These are phyloP conservation scores for Gymnocheta viridis DNA, from an alignment of 2,888 invertebrate species.

Conservation along the genomic window DNA sequence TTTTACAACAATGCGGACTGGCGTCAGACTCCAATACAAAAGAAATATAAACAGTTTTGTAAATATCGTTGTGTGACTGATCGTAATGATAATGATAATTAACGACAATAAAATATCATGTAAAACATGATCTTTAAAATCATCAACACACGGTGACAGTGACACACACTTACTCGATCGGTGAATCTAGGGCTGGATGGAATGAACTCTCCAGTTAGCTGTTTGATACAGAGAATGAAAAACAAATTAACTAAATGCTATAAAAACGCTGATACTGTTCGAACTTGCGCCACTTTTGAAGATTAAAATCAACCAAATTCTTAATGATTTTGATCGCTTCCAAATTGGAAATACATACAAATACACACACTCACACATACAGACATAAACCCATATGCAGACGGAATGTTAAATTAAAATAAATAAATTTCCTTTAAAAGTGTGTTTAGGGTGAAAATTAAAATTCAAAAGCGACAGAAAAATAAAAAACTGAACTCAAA, in stretches of 20 bases:
- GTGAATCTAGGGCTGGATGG: neutral
- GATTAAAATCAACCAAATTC: constrained; percentile 77
- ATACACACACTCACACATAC: constrained; percentile 18
- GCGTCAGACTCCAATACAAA: constrained; percentile 47
- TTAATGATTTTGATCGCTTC: constrained; percentile 70
- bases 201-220: neutral
- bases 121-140: constrained; percentile 69
- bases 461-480: constrained; percentile 40
- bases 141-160: constrained; percentile 54
- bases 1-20: constrained; percentile 22
- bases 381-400: constrained; percentile 13
- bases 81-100: constrained; percentile 70
- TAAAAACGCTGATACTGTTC: constrained; percentile 53
- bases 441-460: constrained; percentile 53
- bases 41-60: constrained; percentile 44
- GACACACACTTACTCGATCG: constrained; percentile 36
- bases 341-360: constrained; percentile 34
- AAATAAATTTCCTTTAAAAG: constrained; percentile 52
- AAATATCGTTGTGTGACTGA: constrained; percentile 66
- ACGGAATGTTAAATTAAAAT: constrained; percentile 33
- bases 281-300: constrained; percentile 77
- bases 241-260: constrained; percentile 71
- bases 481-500: constrained; percentile 44
- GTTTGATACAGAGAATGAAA: constrained; percentile 70
- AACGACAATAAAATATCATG: constrained; percentile 69